Evolutionary conservation across 2,113 vertebrate genomes (phyloP).

Genomic region (Bungarus multicinctus): DNA sequence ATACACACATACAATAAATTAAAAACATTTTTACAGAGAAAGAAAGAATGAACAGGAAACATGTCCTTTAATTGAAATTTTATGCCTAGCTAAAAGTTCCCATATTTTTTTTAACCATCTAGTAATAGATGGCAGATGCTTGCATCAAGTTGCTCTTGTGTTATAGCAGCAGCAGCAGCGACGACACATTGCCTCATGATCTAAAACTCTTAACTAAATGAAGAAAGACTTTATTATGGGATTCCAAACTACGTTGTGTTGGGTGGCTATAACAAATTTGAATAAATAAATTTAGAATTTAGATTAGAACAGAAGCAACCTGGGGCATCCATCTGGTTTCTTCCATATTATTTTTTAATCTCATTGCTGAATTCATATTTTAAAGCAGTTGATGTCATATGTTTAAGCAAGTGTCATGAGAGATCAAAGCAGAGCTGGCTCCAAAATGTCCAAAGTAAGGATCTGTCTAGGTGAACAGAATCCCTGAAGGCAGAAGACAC

Average conservation of each 20-base stretch:
- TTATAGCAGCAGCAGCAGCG: background rate
- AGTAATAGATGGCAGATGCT: background rate
- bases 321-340: background rate
- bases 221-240: background rate
- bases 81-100: background rate
- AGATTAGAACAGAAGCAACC: background rate
- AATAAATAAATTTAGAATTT: background rate
- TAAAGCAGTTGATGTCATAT: background rate
- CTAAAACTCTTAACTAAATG: background rate
- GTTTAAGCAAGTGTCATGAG: background rate
- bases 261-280: background rate
- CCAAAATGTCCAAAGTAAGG: background rate
- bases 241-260: background rate
- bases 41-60: background rate
- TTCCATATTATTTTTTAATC: background rate
- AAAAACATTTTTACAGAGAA: background rate
- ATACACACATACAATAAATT: background rate
- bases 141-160: background rate
- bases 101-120: background rate
- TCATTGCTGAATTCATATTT: background rate
- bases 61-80: slow-evolving; percentile 2
- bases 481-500: background rate
- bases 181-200: background rate
- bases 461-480: background rate
- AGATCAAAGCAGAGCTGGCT: background rate